phyloP scores from a whole-genome alignment of 2,888 invertebrate species.

The Acholoe squamosa region DNA sequence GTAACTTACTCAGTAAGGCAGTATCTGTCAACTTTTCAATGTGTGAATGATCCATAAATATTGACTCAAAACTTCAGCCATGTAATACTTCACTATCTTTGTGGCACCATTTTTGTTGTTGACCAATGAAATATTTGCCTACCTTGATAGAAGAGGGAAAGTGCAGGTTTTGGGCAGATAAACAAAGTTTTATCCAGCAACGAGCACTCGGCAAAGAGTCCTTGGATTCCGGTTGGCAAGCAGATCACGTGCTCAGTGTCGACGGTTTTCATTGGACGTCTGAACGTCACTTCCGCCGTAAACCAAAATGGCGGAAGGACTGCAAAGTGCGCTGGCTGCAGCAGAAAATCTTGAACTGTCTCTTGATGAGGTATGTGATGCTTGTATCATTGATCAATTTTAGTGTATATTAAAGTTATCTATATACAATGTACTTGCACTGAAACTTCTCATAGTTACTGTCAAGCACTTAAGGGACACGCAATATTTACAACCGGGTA shows the following conservation, averaged over 20 bases:
- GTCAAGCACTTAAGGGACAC: background rate
- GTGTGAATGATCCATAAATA: too few species aligned
- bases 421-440: background rate
- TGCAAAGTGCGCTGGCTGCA: conserved; percentile 58
- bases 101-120: too few species aligned
- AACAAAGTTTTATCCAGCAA: background rate
- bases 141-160: background rate
- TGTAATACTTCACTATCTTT: too few species aligned
- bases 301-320: conserved; percentile 63
- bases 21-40: too few species aligned
- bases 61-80: too few species aligned
- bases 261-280: conserved; percentile 1
- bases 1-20: too few species aligned
- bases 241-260: conserved; percentile 13
- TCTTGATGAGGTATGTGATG: conserved; percentile 60
- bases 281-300: background rate
- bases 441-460: background rate
- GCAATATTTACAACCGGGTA: conserved; percentile 16
- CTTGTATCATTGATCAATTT: background rate
- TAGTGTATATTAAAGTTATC: background rate
- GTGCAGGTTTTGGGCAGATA: background rate
- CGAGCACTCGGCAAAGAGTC: background rate
- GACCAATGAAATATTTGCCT: too few species aligned
- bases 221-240: conserved; percentile 51
- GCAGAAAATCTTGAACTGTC: conserved; percentile 63